Evolutionary conservation across 2,797 vertebrate genomes (phyloP).

Genomic region (Ctenopoma multispine): DNA sequence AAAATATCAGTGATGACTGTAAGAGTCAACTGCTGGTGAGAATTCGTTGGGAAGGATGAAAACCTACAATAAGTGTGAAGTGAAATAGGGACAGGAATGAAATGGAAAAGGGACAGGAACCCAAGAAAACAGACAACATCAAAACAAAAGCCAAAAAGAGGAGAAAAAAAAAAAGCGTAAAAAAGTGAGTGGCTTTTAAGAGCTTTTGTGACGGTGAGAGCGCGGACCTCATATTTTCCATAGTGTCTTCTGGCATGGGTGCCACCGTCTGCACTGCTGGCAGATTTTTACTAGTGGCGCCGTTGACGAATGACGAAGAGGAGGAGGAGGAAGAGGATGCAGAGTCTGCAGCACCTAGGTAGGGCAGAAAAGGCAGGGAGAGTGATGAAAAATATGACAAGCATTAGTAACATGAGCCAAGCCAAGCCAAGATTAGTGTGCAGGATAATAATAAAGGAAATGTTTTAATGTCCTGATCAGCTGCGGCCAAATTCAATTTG

Average conservation of each 20-base stretch:
- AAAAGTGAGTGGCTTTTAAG: slow-evolving; percentile 43
- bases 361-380: neutral
- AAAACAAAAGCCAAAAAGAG: slow-evolving; percentile 52
- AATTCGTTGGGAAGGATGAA: slow-evolving; percentile 36
- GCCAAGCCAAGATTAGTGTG: slow-evolving; percentile 14
- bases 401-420: slow-evolving; percentile 20
- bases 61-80: slow-evolving; percentile 40
- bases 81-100: slow-evolving; percentile 51
- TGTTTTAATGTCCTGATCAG: slow-evolving; percentile 42
- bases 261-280: slow-evolving; percentile 98
- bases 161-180: slow-evolving; percentile 37
- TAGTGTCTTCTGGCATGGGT: slow-evolving; percentile 97
- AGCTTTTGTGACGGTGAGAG: slow-evolving; percentile 22
- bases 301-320: slow-evolving; percentile 97
- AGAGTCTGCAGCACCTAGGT: slow-evolving; percentile 94
- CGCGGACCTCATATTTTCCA: slow-evolving; percentile 97
- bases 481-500: slow-evolving; percentile 57
- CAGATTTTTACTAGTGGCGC: slow-evolving; percentile 98
- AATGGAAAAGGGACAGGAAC: slow-evolving; percentile 51
- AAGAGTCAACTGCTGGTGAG: slow-evolving; percentile 31
- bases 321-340: slow-evolving; percentile 97
- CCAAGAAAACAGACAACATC: slow-evolving; percentile 61
- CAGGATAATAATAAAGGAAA: slow-evolving; percentile 32
- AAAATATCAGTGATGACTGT: slow-evolving; percentile 29
- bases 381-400: slow-evolving; percentile 27